A percentile compares a stretch with the other conserved stretches of the same genome.
Conservation (phyloP, 1,140 invertebrate species). For the Macrotrachela quadricornifera region DNA sequence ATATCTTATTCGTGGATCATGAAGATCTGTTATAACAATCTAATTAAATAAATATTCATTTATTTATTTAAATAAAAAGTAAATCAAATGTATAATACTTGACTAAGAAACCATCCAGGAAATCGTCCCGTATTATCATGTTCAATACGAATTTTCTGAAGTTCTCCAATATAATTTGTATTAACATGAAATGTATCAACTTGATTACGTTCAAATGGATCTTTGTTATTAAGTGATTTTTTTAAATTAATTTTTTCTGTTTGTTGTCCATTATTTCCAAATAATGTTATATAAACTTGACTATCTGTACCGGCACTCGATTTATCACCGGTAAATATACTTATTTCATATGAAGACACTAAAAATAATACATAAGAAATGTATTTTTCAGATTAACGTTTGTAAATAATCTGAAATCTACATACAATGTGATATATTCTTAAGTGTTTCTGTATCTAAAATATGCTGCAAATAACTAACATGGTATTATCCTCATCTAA, state of each 20-base stretch:
- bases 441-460: too few species aligned
- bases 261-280: constrained; percentile 2
- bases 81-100: constrained; percentile 18
- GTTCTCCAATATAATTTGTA: constrained; percentile 24
- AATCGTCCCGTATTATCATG: constrained; percentile 30
- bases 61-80: not conserved
- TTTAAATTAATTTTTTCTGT: constrained; percentile 20
- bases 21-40: constrained; percentile 27
- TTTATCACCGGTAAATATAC: constrained; percentile 20
- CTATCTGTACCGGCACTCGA: constrained; percentile 26
- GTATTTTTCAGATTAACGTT: too few species aligned
- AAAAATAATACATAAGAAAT: too few species aligned
- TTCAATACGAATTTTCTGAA: constrained; percentile 25
- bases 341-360: constrained; percentile 26
- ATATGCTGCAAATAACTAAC: too few species aligned
- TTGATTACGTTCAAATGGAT: constrained; percentile 16
- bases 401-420: too few species aligned
- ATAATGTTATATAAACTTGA: constrained; percentile 17
- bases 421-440: too few species aligned
- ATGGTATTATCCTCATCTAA: too few species aligned
- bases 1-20: constrained; percentile 26
- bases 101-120: constrained; percentile 28
- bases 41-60: constrained; percentile 12
- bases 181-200: constrained; percentile 22
- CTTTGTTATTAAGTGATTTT: constrained; percentile 10